Evolutionary conservation across 2,888 invertebrate genomes (phyloP).

Genomic region (Agelastica alni): DNA sequence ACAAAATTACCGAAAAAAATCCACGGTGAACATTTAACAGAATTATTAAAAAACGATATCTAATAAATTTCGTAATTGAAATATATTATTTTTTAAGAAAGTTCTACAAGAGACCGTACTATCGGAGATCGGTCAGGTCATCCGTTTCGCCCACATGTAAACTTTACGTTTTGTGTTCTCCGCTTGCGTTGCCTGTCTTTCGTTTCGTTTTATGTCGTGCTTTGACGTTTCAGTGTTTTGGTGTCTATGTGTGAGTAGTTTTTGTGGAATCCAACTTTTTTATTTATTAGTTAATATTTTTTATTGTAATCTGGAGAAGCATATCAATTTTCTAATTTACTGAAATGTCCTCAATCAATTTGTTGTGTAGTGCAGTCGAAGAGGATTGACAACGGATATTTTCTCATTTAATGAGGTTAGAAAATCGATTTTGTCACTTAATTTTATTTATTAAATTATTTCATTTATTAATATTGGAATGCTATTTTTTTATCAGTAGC

Average conservation of each 20-base stretch:
- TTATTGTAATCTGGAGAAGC: slow-evolving; percentile 15
- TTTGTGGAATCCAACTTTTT: slow-evolving; percentile 22
- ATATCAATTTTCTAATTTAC: slow-evolving; percentile 10
- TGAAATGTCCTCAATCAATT: neutral
- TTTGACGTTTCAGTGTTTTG: slow-evolving; percentile 15
- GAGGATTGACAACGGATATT: slow-evolving; percentile 7
- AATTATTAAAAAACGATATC: too few relatives aligned
- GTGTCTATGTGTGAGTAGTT: slow-evolving; percentile 19
- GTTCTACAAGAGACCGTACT: neutral
- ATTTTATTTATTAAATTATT: slow-evolving; percentile 5
- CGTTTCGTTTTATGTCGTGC: slow-evolving; percentile 9
- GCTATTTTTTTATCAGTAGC: neutral
- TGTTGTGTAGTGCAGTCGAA: slow-evolving; percentile 1
- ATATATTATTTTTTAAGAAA: neutral
- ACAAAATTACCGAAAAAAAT: too few relatives aligned
- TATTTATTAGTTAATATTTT: slow-evolving; percentile 17
- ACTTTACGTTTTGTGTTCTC: slow-evolving; percentile 12
- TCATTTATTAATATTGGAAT: neutral
- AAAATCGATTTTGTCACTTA: slow-evolving; percentile 17
- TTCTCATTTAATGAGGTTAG: slow-evolving; percentile 27
- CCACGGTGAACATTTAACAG: too few relatives aligned
- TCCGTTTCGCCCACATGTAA: slow-evolving; percentile 11
- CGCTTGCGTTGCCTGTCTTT: slow-evolving; percentile 5
- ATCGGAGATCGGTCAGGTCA: slow-evolving; percentile 4
- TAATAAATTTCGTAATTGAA: too few relatives aligned